Conservation (phyloP, 2,797 vertebrate genomes). For the Sphenodon punctatus region DNA sequence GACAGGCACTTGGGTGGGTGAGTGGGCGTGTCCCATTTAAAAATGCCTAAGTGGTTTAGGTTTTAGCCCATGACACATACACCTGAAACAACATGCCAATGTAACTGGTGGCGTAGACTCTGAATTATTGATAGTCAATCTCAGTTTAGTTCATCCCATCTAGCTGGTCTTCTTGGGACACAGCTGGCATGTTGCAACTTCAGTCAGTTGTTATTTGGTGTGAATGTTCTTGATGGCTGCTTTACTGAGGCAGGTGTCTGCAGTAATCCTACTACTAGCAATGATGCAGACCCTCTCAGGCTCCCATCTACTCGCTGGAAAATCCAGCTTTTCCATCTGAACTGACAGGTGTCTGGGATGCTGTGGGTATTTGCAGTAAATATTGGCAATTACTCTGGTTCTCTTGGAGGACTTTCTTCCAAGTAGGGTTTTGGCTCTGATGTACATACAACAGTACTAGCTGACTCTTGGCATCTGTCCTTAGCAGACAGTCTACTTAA, state of each 20-base stretch:
- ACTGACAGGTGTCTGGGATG: conserved; percentile 25
- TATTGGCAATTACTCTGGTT: conserved; percentile 44
- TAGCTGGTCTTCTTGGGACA: neutral
- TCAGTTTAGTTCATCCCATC: too few species aligned
- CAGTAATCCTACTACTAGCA: neutral
- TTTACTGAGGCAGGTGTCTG: neutral
- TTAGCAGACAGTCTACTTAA: too few species aligned
- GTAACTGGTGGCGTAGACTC: too few species aligned
- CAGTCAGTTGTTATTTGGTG: neutral
- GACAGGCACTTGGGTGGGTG: too few species aligned
- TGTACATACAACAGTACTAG: neutral
- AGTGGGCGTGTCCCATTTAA: too few species aligned
- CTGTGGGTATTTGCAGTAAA: neutral
- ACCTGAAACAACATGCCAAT: too few species aligned
- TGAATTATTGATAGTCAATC: too few species aligned
- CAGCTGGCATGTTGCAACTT: neutral
- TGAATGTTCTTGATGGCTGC: accelerated
- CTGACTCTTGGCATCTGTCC: neutral
- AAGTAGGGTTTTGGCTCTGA: conserved; percentile 8
- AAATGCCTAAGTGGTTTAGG: too few species aligned
- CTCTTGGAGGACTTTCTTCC: conserved; percentile 34
- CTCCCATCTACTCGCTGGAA: neutral
- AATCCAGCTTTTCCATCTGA: conserved; percentile 2
- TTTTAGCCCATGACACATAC: too few species aligned
- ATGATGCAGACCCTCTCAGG: neutral